Evolutionary conservation across 2,797 vertebrate species (phyloP), one percentile per base, ranked within the genome.

Genomic region (Cossypha caffra): DNA sequence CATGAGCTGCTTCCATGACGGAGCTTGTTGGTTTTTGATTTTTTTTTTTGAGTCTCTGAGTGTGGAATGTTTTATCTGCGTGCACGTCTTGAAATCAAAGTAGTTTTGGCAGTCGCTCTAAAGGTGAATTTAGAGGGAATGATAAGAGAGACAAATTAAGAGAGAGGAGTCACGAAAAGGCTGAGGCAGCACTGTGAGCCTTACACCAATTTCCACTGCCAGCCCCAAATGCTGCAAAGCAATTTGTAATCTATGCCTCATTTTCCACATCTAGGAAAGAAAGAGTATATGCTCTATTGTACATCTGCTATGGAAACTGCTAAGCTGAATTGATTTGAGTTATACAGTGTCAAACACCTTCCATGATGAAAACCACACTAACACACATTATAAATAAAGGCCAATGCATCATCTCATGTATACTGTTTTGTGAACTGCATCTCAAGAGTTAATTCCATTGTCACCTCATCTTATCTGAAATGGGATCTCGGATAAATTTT

Each of bases 101-200:
- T 48, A 42, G 15, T 93, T 92, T 43, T 5, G 7, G 94, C 93
- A 94, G 78, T 16, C 87, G 61, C 80, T 95, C 47, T 90, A 94
- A 89, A 87, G 72, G 58, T 92, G 88, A 97, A 93, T 91, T 96
- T 87, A 87, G 68, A 72, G 43, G 67, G 57, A 79, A 90, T 52
- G 79, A 47, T 69, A 90, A 91, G 80, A 47, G n/a, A 3, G 3
- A 61, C 59, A 88, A 55, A 94, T 61, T 33, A 94, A 64, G 37
- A 81, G 55, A 58, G 33, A 57, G 35, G 54, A 88, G 77, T 37
- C 52, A 54, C 87, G 57, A 75, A 93, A 93, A 69, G 82, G 74
- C 67, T 84, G 93, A 95, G 64, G 42, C 48, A 82, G 89, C 78
- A 72, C 55, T 71, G 17, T 29, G 51, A 71, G 16, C 29, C 64